A percentile compares a stretch with the other conserved stretches of the same genome.
Conservation (phyloP, 2,113 vertebrate genomes). For the Dolichotis patagonum region DNA sequence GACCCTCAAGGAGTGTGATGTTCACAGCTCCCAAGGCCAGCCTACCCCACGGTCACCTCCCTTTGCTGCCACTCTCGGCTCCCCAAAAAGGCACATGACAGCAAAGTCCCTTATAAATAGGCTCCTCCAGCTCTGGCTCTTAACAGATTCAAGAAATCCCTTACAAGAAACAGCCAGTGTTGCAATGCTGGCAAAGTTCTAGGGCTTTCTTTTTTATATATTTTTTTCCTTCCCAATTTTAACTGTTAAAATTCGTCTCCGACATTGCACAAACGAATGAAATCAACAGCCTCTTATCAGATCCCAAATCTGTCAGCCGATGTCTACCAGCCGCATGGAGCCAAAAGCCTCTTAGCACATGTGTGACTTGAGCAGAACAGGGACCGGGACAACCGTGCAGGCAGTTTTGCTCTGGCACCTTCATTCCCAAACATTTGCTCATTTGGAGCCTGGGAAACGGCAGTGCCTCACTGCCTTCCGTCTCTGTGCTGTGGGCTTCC, state of each 20-base stretch:
- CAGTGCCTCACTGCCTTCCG: not conserved
- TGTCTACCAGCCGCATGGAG: conserved; percentile 73
- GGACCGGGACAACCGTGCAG: conserved; percentile 23
- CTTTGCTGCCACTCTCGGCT: not conserved
- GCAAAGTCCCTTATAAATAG: not conserved
- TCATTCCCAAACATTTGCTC: conserved; percentile 70
- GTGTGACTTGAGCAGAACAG: conserved; percentile 70
- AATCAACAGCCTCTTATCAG: conserved; percentile 76
- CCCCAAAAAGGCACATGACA: not conserved
- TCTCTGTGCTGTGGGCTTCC: not conserved
- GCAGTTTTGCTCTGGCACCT: conserved; percentile 62
- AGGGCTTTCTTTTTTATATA: conserved; percentile 17
- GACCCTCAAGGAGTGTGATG: fast-evolving
- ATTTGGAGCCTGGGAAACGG: conserved; percentile 17
- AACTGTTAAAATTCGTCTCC: conserved; percentile 76
- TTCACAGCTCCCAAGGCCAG: not conserved
- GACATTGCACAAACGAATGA: conserved; percentile 50
- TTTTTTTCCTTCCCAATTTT: conserved; percentile 48
- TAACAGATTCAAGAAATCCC: conserved; percentile 23
- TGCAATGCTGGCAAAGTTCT: conserved; percentile 38
- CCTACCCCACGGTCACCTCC: not conserved
- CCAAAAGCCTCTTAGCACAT: conserved; percentile 70
- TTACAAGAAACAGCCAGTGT: conserved; percentile 52
- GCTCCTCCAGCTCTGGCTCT: not conserved
- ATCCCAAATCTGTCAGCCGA: conserved; percentile 74